These are phyloP conservation scores for Podocnemis expansa DNA, from an alignment of 2,113 vertebrate genomes.

Conservation along the genomic window DNA sequence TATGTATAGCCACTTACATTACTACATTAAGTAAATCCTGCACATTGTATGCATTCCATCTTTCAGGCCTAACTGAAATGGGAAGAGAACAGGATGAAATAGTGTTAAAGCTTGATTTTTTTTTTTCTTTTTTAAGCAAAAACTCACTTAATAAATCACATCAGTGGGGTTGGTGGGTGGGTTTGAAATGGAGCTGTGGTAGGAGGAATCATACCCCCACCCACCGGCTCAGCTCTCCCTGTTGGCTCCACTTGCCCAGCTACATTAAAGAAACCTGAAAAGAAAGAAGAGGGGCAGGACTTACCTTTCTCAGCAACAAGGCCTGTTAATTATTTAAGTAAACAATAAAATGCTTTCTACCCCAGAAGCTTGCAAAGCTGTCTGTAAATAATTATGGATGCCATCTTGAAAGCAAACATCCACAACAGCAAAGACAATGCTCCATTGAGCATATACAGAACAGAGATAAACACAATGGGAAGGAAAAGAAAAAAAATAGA, in stretches of 20 bases:
- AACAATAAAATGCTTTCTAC: background rate
- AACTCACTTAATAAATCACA: background rate
- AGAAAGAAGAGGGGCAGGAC: background rate
- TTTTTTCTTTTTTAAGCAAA: background rate
- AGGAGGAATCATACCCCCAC: background rate
- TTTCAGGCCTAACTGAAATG: background rate
- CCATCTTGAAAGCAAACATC: background rate
- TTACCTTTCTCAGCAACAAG: background rate
- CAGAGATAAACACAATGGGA: background rate
- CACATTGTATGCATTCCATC: background rate
- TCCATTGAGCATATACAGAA: background rate
- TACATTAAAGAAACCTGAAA: background rate
- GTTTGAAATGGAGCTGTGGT: background rate
- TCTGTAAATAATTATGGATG: background rate
- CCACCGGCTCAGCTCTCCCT: background rate
- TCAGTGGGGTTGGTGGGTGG: background rate
- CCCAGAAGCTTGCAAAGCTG: background rate
- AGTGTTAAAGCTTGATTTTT: background rate
- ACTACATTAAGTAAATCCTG: background rate
- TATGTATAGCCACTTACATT: background rate
- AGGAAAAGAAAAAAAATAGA: background rate
- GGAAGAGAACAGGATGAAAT: background rate
- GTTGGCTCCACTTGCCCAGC: background rate
- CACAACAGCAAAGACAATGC: background rate
- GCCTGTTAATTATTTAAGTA: background rate